Evolutionary conservation across 2,888 invertebrate genomes (phyloP).

Genomic region (Deroplatys truncata): DNA sequence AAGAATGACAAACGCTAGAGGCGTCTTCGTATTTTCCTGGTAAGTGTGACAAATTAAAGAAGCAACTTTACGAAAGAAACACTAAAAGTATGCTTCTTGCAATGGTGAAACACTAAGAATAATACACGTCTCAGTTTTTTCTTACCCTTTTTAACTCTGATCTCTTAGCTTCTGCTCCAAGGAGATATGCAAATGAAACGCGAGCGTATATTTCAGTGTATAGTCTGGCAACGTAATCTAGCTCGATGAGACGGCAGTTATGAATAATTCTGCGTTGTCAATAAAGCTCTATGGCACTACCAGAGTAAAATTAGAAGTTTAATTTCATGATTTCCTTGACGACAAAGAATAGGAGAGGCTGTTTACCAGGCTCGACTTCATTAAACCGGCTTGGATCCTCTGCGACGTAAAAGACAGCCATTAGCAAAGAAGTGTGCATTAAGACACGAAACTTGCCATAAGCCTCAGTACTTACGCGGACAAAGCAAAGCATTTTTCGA

Average conservation of each 20-base stretch:
- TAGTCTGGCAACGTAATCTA: background rate
- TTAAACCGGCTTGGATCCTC: background rate
- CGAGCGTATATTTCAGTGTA: background rate
- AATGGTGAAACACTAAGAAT: background rate
- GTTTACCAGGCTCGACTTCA: background rate
- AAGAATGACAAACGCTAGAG: background rate
- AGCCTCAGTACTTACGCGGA: background rate
- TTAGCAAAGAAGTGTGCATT: background rate
- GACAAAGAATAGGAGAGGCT: background rate
- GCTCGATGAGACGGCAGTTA: background rate
- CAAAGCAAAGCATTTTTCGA: background rate
- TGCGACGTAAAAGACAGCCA: background rate
- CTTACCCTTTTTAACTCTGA: background rate
- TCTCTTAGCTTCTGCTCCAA: background rate
- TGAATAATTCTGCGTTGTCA: background rate
- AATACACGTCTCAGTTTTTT: background rate
- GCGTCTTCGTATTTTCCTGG: background rate
- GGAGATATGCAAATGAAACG: background rate
- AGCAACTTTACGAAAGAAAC: no score
- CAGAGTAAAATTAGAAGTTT: background rate
- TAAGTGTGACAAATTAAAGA: background rate
- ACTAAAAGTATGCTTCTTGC: no score
- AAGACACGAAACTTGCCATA: background rate
- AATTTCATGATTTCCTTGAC: background rate
- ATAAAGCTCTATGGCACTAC: background rate